Percentiles rank a stretch among this genome's conserved stretches.
Evolutionary conservation across 2,888 invertebrate genomes (phyloP).

Genomic region (Drosophila melanosoma): DNA sequence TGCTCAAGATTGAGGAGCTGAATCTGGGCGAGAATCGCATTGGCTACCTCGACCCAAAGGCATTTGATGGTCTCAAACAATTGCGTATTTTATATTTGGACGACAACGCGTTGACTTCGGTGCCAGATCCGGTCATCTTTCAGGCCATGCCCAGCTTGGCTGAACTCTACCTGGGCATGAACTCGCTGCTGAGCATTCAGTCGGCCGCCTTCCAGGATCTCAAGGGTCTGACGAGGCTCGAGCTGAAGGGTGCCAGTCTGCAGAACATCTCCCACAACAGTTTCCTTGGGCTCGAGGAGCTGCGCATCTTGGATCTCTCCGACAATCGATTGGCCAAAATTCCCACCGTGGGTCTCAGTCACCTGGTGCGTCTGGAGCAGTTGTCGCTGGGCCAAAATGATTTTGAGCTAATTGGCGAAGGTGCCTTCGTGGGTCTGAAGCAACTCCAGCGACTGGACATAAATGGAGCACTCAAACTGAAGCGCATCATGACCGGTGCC

Average conservation of each 20-base stretch:
- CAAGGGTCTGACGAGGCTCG: constrained; percentile 91
- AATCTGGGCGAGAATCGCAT: constrained; percentile 95
- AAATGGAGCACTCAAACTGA: constrained; percentile 91
- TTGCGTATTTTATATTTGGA: constrained; percentile 93
- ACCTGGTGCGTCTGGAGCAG: constrained; percentile 91
- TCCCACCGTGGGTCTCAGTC: constrained; percentile 90
- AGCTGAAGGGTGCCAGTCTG: constrained; percentile 92
- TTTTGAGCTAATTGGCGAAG: constrained; percentile 89
- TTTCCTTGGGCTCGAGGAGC: constrained; percentile 90
- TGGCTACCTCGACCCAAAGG: constrained; percentile 90
- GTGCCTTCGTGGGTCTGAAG: constrained; percentile 91
- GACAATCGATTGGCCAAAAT: constrained; percentile 91
- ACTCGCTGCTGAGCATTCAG: constrained; percentile 90
- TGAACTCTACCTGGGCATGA: constrained; percentile 94
- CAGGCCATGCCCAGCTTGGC: constrained; percentile 91
- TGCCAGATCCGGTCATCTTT: constrained; percentile 90
- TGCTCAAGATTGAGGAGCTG: constrained; percentile 92
- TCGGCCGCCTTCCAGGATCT: constrained; percentile 93
- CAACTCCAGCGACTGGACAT: constrained; percentile 92
- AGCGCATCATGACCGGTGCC: constrained; percentile 91
- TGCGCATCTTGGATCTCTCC: constrained; percentile 91
- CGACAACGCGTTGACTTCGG: constrained; percentile 92
- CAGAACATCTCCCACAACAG: constrained; percentile 92
- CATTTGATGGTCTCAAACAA: constrained; percentile 91
- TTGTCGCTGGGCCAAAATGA: constrained; percentile 93